phyloP scores from a whole-genome alignment of 2,797 vertebrate genomes.

The Lindbergichthys nudifrons region DNA sequence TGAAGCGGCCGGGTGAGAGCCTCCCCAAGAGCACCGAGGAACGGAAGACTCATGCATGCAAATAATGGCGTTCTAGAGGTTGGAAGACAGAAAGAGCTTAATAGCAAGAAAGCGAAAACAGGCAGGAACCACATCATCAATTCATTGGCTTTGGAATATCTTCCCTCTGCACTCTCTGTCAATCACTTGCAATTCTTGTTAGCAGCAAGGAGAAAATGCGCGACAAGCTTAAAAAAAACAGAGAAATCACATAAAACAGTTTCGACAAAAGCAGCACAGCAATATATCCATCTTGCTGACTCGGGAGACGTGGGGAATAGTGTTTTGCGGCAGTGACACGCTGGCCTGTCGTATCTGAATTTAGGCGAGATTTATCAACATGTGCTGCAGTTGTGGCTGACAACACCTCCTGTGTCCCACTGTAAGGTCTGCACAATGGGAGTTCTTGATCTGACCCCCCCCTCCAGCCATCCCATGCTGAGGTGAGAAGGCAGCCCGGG shows the following conservation, averaged over 20 bases:
- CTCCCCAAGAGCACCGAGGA: conserved; percentile 44
- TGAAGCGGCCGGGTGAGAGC: conserved; percentile 65
- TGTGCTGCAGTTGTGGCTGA: conserved; percentile 60
- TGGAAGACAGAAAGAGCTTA: conserved; percentile 19
- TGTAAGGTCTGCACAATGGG: conserved; percentile 21
- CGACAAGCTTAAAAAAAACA: conserved; percentile 22
- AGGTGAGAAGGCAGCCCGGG: conserved; percentile 6
- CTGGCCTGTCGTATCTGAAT: conserved; percentile 61
- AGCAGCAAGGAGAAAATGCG: conserved; percentile 10
- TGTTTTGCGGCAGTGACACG: conserved; percentile 63
- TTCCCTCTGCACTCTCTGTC: conserved; percentile 15
- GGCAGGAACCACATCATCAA: conserved; percentile 16
- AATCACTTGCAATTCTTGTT: conserved; percentile 25
- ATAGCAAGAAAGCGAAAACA: conserved; percentile 22
- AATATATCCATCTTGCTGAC: conserved; percentile 76
- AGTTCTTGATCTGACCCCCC: conserved; percentile 40
- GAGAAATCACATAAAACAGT: conserved; percentile 33
- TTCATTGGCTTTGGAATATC: conserved; percentile 11
- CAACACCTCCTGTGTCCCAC: conserved; percentile 51
- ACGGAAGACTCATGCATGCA: conserved; percentile 62
- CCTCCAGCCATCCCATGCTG: neutral
- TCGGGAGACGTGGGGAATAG: conserved; percentile 54
- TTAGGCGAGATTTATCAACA: conserved; percentile 71
- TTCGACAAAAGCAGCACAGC: conserved; percentile 57
- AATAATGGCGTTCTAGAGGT: conserved; percentile 63